Evolutionary conservation across 2,113 vertebrate genomes (phyloP).

Genomic region (Daboia siamensis): DNA sequence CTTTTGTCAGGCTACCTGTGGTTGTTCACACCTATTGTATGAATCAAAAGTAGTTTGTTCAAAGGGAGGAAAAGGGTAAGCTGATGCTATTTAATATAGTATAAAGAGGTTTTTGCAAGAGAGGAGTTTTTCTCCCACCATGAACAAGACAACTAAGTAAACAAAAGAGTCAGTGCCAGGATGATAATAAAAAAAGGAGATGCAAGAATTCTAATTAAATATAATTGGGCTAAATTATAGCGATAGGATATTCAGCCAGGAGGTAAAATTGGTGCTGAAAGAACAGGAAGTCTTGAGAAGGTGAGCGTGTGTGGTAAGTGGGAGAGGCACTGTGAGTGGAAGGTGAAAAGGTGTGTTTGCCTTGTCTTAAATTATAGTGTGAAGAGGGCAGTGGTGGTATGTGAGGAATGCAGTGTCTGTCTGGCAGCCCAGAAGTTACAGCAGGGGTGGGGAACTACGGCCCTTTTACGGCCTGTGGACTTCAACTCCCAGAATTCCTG

Average conservation of each 20-base stretch:
- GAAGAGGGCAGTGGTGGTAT: not conserved
- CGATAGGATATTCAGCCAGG: not conserved
- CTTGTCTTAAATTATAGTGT: not conserved
- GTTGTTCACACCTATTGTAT: not conserved
- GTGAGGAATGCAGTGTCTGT: not conserved
- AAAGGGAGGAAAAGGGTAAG: not conserved
- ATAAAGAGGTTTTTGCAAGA: not conserved
- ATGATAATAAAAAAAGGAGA: not conserved
- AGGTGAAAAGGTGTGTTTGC: not conserved
- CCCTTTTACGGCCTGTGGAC: not conserved
- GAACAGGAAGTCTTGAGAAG: not conserved
- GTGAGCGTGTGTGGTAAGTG: not conserved
- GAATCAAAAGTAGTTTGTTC: not conserved
- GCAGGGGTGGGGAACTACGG: not conserved
- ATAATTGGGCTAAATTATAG: not conserved
- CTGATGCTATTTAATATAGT: not conserved
- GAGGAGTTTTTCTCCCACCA: not conserved
- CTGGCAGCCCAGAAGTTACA: not conserved
- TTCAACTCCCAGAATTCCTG: not conserved
- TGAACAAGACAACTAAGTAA: not conserved
- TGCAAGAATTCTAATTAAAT: not conserved
- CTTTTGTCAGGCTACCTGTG: not conserved
- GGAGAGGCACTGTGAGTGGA: not conserved
- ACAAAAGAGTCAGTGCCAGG: not conserved
- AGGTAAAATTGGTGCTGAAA: not conserved